Evolutionary conservation across 2,888 invertebrate species (phyloP), one percentile per base, ranked within the genome.

Genomic region (Apamea sordens): DNA sequence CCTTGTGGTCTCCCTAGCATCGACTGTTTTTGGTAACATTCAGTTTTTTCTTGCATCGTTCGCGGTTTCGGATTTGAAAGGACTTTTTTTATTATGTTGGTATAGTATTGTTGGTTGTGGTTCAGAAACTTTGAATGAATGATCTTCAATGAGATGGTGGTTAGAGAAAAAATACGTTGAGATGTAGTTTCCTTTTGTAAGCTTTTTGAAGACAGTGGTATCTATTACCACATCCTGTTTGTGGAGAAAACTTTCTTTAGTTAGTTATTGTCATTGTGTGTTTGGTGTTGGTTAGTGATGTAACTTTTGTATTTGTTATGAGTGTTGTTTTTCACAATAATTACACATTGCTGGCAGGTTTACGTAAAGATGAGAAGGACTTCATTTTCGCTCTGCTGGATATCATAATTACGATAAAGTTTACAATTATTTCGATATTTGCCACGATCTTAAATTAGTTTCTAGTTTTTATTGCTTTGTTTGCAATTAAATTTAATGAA

Each of bases 21-120:
- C 61, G 72, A 75, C 79, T 83, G 80, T 88, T 90, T 89, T 89
- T 88, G 90, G 89, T 87, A 80, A 85, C 85, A 74, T 87, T 85
- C 65, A 53, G 85, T 85, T 85, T 87, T 76, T 87, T 84, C 73
- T 77, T 72, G 21, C 85, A 75, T 59, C 73, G 73, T 84, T 73
- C 59, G 87, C 74, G 85, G 85, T 85, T 80, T 75, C 13, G 72
- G 74, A 59, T 71, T 79, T 87, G 76, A 85, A 85, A 72, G 81
- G 76, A 84, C 32, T 76, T 75, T 87, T 86, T 77, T 85, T 80
- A 78, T 61, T 68, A 32, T 47, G 84, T 83, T 77, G 44, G 61
- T 68, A 68, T 68, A 32, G 32, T 32, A 53, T 61, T 53, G 50
- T 83, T 28, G 67, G 61, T 50, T 82, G 82, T 67, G 82, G 84